Evolutionary conservation across 2,888 invertebrate genomes (phyloP).

Genomic region (Cephus nigrinus): DNA sequence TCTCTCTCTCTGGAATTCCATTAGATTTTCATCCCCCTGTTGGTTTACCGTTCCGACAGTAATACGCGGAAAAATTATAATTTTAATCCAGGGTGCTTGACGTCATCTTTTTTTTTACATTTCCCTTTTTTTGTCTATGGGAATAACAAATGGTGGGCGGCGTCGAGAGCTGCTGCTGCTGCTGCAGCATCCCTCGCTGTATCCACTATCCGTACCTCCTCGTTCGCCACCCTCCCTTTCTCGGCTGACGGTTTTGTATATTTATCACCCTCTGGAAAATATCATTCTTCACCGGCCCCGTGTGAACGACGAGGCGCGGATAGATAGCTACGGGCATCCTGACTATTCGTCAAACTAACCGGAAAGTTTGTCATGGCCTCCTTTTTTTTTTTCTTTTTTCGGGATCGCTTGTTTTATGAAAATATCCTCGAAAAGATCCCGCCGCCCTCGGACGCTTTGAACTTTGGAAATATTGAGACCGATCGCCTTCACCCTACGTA

Average conservation of each 20-base stretch:
- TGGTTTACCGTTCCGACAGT: too few relatives aligned
- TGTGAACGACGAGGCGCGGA: conserved; percentile 16
- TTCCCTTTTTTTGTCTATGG: too few relatives aligned
- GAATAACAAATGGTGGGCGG: too few relatives aligned
- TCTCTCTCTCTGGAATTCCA: too few relatives aligned
- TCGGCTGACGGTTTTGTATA: conserved; percentile 28
- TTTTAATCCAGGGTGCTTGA: too few relatives aligned
- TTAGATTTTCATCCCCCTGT: too few relatives aligned
- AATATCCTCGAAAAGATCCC: conserved; percentile 20
- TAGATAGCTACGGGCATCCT: conserved; percentile 21
- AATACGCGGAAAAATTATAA: too few relatives aligned
- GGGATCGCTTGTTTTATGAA: conserved; percentile 28
- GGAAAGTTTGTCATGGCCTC: conserved; percentile 41
- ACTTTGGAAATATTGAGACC: conserved; percentile 43
- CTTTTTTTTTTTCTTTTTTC: conserved; percentile 33
- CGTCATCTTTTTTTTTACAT: too few relatives aligned
- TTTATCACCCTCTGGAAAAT: conserved; percentile 44
- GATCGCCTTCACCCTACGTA: conserved; percentile 28
- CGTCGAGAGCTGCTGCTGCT: too few relatives aligned
- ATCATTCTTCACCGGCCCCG: conserved; percentile 39
- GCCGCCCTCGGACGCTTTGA: conserved; percentile 23
- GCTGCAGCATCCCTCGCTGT: conserved; percentile 1
- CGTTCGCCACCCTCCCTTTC: not conserved
- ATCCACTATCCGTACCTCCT: conserved; percentile 11
- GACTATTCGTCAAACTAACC: conserved; percentile 49